Conservation (phyloP, 2,797 vertebrate species). For the Gymnoscopelus microlampas region DNA sequence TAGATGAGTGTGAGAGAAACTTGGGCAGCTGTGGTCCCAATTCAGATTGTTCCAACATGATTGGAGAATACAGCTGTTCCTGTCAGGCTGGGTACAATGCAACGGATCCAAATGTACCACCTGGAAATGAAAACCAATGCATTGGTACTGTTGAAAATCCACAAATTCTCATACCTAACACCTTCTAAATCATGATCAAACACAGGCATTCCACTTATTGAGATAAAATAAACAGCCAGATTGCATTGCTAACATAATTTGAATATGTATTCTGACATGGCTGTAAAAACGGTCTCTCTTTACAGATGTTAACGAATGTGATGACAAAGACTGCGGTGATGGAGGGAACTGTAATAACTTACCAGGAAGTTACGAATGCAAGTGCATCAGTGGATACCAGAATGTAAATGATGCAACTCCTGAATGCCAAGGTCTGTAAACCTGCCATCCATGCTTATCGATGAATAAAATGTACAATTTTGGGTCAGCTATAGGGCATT, state of each 20-base stretch:
- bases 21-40: conserved; percentile 20
- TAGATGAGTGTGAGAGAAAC: conserved; percentile 48
- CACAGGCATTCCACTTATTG: no score
- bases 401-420: neutral
- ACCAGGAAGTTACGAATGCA: conserved; percentile 33
- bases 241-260: no score
- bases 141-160: conserved; percentile 30
- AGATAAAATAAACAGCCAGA: no score
- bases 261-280: neutral
- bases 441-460: no score
- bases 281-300: neutral
- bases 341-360: conserved; percentile 35
- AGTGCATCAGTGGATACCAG: conserved; percentile 32
- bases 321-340: conserved; percentile 34
- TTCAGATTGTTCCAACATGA: conserved; percentile 52
- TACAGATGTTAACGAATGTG: conserved; percentile 59
- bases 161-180: no score
- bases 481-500: no score
- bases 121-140: conserved; percentile 16
- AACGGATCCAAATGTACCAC: neutral
- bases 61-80: conserved; percentile 36
- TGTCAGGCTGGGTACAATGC: conserved; percentile 45
- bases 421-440: conserved; percentile 50
- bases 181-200: no score
- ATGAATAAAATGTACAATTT: no score